These are phyloP conservation scores for Stenotaenia linearis DNA, from an alignment of 2,888 invertebrate species.

Conservation along the genomic window DNA sequence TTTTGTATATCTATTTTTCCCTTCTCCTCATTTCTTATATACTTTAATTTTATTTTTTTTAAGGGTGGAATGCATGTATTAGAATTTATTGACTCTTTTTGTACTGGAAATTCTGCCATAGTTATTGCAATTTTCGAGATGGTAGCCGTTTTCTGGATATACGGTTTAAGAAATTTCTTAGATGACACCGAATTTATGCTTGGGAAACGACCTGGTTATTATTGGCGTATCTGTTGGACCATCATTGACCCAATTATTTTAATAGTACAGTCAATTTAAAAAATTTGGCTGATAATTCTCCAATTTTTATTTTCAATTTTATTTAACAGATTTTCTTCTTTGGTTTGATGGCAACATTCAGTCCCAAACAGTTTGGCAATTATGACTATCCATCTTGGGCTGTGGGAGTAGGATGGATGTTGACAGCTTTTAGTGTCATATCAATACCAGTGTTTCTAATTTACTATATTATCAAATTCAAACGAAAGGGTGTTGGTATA, in stretches of 20 bases:
- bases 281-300: background rate
- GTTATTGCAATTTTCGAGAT: background rate
- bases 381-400: background rate
- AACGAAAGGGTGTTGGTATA: background rate
- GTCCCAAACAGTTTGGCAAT: background rate
- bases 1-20: no score
- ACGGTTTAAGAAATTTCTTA: background rate
- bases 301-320: no score
- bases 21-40: no score
- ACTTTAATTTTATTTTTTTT: background rate
- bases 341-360: background rate
- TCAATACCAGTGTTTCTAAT: background rate
- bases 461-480: background rate
- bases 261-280: background rate
- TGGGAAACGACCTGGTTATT: background rate
- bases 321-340: background rate
- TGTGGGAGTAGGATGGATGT: background rate
- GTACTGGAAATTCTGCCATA: background rate
- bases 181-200: background rate
- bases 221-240: background rate
- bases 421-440: background rate
- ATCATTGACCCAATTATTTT: background rate
- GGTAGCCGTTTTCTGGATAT: background rate
- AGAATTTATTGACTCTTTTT: background rate
- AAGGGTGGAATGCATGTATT: background rate